Conservation (phyloP, 2,113 vertebrate genomes). For the Halcyon senegalensis region DNA sequence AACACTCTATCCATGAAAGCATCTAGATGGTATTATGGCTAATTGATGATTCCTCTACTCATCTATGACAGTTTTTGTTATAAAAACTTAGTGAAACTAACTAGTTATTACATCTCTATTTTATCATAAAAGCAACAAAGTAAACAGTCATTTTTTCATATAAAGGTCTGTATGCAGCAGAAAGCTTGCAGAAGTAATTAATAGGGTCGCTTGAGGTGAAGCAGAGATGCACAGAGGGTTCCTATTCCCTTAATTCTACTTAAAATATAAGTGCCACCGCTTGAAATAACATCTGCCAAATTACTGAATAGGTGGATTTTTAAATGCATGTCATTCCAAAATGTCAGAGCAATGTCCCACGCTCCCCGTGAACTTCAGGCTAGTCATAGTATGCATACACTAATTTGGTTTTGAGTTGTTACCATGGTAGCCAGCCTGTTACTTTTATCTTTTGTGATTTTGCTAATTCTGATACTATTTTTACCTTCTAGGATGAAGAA, state of each 20-base stretch:
- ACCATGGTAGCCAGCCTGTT: constrained; percentile 10
- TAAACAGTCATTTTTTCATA: neutral
- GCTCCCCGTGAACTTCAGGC: constrained; percentile 15
- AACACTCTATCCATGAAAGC: neutral
- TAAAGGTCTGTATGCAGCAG: neutral
- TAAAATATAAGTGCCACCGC: neutral
- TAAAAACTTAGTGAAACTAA: neutral
- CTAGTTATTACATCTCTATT: neutral
- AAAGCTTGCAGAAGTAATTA: neutral
- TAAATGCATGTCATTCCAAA: neutral
- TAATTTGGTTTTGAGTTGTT: constrained; percentile 1
- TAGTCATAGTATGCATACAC: neutral
- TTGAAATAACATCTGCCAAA: neutral
- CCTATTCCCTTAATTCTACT: neutral
- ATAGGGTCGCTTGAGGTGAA: neutral
- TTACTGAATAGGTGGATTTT: neutral
- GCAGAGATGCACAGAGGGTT: neutral
- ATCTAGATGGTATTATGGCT: neutral
- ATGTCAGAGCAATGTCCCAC: neutral
- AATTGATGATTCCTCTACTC: neutral
- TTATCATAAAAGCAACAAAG: neutral
- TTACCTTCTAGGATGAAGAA: constrained; percentile 89
- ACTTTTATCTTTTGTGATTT: constrained; percentile 44
- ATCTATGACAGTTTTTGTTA: neutral
- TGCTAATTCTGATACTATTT: constrained; percentile 46